Evolutionary conservation across 2,113 vertebrate species (phyloP).

Genomic region (Cynocephalus volans): DNA sequence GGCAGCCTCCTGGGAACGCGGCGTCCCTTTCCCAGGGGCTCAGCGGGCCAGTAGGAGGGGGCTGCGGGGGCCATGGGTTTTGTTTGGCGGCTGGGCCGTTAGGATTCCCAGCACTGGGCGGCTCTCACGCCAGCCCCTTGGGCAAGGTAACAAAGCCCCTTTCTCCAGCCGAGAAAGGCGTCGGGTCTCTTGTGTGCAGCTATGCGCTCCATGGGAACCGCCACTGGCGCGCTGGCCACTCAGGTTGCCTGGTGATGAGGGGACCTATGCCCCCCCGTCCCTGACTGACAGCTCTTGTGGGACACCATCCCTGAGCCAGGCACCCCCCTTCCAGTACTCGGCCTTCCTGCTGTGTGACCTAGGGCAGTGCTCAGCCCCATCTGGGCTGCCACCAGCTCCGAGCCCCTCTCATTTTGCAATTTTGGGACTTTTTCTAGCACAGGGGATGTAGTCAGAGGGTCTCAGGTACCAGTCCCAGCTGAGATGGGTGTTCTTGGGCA

Average conservation of each 20-base stretch:
- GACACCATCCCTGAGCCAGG: constrained; percentile 60
- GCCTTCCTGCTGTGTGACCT: constrained; percentile 58
- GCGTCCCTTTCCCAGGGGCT: constrained; percentile 84
- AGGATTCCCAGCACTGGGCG: constrained; percentile 92
- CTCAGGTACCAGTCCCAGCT: not conserved
- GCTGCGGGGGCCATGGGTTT: constrained; percentile 72
- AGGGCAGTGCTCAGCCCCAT: not conserved
- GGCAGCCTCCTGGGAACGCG: constrained; percentile 85
- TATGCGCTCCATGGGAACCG: constrained; percentile 96
- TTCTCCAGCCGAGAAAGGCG: constrained; percentile 93
- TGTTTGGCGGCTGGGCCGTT: constrained; percentile 90
- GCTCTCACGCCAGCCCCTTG: constrained; percentile 95
- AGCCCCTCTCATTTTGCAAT: not conserved
- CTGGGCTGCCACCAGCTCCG: not conserved
- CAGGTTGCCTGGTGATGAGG: constrained; percentile 93
- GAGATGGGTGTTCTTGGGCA: not conserved
- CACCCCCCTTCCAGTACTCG: no score
- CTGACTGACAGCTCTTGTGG: constrained; percentile 87
- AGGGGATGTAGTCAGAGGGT: not conserved
- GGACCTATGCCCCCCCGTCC: constrained; percentile 79
- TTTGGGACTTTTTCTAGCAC: not conserved
- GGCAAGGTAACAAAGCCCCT: constrained; percentile 98
- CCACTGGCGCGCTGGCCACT: constrained; percentile 90
- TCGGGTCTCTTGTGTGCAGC: constrained; percentile 93
- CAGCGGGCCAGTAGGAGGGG: constrained; percentile 56